These are phyloP conservation scores for Hexactinellida sp. DNA, from an alignment of 37 sponge, comb jelly and placozoan species.

Conservation along the genomic window DNA sequence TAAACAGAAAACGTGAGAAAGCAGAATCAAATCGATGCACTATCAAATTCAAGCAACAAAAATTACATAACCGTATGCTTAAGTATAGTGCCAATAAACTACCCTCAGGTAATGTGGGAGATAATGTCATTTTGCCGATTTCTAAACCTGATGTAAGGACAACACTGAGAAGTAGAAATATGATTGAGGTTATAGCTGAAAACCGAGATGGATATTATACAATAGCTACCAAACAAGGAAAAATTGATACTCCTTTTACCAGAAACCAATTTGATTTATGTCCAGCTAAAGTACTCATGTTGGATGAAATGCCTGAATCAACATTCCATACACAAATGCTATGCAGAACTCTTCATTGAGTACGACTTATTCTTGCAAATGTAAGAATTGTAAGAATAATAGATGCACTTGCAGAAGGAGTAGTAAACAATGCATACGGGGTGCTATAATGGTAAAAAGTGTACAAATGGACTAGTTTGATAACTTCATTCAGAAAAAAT, in stretches of 20 bases:
- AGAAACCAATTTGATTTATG: too few species aligned
- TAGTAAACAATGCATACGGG: not conserved
- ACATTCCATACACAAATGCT: not conserved
- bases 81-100: too few species aligned
- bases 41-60: not conserved
- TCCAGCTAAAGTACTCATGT: not conserved
- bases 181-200: not conserved
- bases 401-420: not conserved
- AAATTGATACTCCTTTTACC: too few species aligned
- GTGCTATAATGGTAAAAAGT: too few species aligned
- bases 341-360: too few species aligned
- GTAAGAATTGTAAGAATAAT: not conserved
- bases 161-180: not conserved
- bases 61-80: too few species aligned
- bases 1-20: too few species aligned
- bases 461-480: too few species aligned
- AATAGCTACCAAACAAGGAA: not conserved
- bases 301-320: not conserved
- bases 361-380: too few species aligned
- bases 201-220: not conserved
- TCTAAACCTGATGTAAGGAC: too few species aligned
- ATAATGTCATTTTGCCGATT: not conserved
- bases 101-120: not conserved
- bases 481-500: too few species aligned
- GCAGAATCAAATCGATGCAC: not conserved